Base-by-base conservation (phyloP, 1,140 invertebrate species). In the Brachionus rotundiformis region DNA sequence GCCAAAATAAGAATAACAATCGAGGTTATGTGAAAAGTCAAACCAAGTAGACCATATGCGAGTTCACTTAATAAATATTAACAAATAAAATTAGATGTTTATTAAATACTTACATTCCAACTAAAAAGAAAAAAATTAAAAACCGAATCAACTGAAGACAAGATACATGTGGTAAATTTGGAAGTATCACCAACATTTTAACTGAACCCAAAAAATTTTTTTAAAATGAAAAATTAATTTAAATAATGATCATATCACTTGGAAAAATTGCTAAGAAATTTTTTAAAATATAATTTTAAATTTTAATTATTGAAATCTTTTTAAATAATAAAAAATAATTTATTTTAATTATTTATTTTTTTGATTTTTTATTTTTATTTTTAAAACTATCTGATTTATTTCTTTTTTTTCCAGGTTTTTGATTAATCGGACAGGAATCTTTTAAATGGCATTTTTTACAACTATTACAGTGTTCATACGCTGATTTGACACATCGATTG, bases 401-500 rank as follows among this genome's bases (percentile, higher is more conserved):
- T 44, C 41, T 73, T 44, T 73, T 44, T 25, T 25, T 2, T 25
- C 4, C 3, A 23, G 25, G 19, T 6, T 23, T 10, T 25, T 2
- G 11, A 49, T 54, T n/a, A 3, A 10, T 6, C 7, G 5, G 33
- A 68, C 54, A 65, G 39, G 27, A n/a, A 29, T 68, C 19, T 23
- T 41, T 8, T 16, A 81, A 49, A 49, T 81, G 79, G 33, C 79
- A 81, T 25, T 23, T 16, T 13, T 44, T 47, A 81, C 79, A 81
- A 13, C 31, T 63, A 4, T 39, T 68, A 23, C 79, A 81, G 65
- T 81, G 79, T 39, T 29, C 23, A 39, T 63, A 41, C 5, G 27
- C 59, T 23, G 36, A 39, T 23, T 81, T 81, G 16, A 81, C 79
- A 23, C 79, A 81, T 3, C 54, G 19, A 29, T 81, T 5, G 31